Base-by-base conservation (phyloP, 35 echinoderm and acorn worm genomes). In the Apostichopus japonicus region DNA sequence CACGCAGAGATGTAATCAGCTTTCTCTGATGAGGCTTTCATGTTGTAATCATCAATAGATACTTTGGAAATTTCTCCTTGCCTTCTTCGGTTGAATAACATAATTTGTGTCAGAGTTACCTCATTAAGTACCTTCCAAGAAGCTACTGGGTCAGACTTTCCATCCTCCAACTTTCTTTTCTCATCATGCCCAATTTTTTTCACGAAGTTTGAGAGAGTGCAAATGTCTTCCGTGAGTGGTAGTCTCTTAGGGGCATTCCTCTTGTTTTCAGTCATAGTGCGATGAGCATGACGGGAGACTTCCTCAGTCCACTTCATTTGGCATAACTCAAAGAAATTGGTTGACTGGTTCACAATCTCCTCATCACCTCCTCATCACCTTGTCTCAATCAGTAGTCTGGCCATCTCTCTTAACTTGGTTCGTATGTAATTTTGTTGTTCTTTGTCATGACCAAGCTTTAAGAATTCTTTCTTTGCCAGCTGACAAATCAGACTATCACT, bases 61-160 rank as follows among this genome's bases (percentile, higher is more conserved):
- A 96, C 84, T 88, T 94, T 93, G 4, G 95, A 96, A 10, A 94
- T 72, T 84, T 96, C 95, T 13, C 95, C 95, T 87, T 61, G 78
- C 59, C 92, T 76, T 65, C 95, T 84, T 5, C 92, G 33, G 24
- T 96, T 94, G 57, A 96, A 96, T 53, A 96, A 56, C 52, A 91
- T 94, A 0, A 91, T 78, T 62, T 94, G 95, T 53, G 92, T 53
- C 4, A 96, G 61, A 16, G 77, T 23, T 80, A 78, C 89, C 61
- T 96, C 92, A 87, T 83, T 87, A 5, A 96, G 79, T 92, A 90
- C 53, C 53, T 5, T 10, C 57, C 72, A 55, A 21, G 4, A 24
- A 10, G 70, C 6, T 24, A 0, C 9, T 0, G 2, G 6, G 9
- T 25, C 79, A 53, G 3, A 2, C 27, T 33, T 33, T 33, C 54